Percentiles rank a stretch among this genome's conserved stretches.
These are phyloP conservation scores for Pygathrix nemaeus DNA, from an alignment of 2,113 vertebrate species.

Conservation along the genomic window DNA sequence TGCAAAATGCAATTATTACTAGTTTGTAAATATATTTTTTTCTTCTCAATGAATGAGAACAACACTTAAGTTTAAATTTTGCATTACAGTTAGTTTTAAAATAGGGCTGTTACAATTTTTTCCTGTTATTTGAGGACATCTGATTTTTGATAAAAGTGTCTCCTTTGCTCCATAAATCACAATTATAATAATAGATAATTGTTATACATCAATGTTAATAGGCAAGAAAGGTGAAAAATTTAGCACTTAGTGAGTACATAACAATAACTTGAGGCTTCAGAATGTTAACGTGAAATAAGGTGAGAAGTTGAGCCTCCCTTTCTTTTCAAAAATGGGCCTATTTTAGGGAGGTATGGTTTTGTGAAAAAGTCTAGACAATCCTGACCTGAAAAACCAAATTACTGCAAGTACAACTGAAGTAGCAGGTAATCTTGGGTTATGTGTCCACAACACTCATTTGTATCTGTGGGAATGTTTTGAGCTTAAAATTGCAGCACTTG, in stretches of 20 bases:
- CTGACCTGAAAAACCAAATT: neutral
- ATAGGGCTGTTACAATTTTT: neutral
- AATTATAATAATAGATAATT: neutral
- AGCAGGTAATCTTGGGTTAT: neutral
- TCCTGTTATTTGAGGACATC: neutral
- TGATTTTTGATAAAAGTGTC: conserved; percentile 14
- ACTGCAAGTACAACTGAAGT: neutral
- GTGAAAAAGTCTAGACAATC: neutral
- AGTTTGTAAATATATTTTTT: conserved; percentile 9
- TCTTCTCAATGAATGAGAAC: conserved; percentile 19
- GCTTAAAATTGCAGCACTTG: neutral
- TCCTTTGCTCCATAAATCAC: neutral
- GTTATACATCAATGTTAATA: neutral
- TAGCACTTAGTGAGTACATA: rapidly evolving
- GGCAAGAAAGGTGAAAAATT: neutral
- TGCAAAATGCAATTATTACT: conserved; percentile 2
- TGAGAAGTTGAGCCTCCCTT: neutral
- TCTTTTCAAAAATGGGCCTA: neutral
- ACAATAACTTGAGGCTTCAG: neutral
- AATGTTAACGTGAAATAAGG: neutral
- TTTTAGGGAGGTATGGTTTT: neutral
- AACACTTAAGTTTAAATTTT: neutral
- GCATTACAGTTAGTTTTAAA: neutral
- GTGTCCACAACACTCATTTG: neutral
- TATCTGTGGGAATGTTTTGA: neutral